Evolutionary conservation across 92 coral and sea anemone species (phyloP), one percentile per base, ranked within the genome.

Genomic region (Umimayanthus kanabou): DNA sequence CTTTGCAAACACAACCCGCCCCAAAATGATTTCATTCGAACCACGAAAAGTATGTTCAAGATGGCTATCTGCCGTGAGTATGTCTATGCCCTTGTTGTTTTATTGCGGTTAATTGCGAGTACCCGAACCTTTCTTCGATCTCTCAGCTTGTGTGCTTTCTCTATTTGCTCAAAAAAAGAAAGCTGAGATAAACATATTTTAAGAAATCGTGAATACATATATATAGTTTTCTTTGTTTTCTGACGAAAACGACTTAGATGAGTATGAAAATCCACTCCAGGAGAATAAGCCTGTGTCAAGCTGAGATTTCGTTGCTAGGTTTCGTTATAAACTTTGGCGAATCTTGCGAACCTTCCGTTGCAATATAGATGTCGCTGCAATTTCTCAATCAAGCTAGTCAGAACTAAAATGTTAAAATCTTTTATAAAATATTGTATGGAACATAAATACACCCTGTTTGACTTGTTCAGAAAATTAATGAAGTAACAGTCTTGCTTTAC

Each of bases 281-380:
- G 14, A 53, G 82, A 50, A 9, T 37, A 43, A 39, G 9, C 25
- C 39, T 22, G 70, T 64, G 0, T 80, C 84, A 61, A 18, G 26
- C 69, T 80, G 28, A 13, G 70, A 42, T 57, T 57, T 80, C 84
- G 84, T 80, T 80, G 84, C 84, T 80, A 80, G 84, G 84, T 26
- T 80, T 80, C 84, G 11, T 28, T 1, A 61, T 23, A 80, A 80
- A 53, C 14, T 18, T 76, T 39, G n/a, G n/a, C 7, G 4, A 40
- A 40, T 33, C 40, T 76, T 15, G 45, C n/a, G 70, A 61, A 61
- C 25, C 23, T 3, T 61, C 20, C 47, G 70, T 57, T 80, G 10
- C 7, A 14, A 3, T 0, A 18, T 61, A 20, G 23, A 61, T 18
- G 10, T 80, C 47, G 16, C 83, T 28, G 83, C 55, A 0, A 57